Evolutionary conservation across 2,797 vertebrate species (phyloP), one percentile per base, ranked within the genome.

Genomic region (Acridotheres tristis): DNA sequence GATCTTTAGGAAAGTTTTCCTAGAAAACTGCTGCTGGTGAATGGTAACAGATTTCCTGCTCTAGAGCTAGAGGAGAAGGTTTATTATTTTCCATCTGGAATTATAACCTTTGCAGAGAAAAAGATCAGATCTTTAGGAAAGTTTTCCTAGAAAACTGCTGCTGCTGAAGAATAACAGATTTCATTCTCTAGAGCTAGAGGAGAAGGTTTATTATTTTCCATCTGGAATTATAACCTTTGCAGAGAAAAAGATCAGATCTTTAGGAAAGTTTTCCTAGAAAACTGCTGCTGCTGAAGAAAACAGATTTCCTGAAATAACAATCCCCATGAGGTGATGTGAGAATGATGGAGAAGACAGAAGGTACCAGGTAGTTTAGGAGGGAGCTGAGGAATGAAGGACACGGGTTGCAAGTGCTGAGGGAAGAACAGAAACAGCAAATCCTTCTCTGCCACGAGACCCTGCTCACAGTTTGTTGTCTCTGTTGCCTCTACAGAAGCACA

Each of bases 401-500:
- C 2, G 2, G 21, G 43, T 54, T 72, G 26, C 6, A 47, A 43
- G 30, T n/a, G 25, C 34, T 81, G 47, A 62, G 40, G 38, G 59
- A 55, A 19, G 74, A 26, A 6, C 22, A 75, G 73, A n/a, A 89
- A 20, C 13, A 34, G 8, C 25, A 66, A n/a, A 40, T 61, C 16
- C 47, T 54, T 42, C 69, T 66, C 25, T 50, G 13, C 43, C 34
- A 13, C 1, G 12, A 75, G 67, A 3, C 9, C 29, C 12, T 36
- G 29, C 1, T 34, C 22, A 54, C 73, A 57, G 9, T 9, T 27
- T 30, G 5, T 11, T 36, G 65, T 71, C 36, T 34, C 5, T 57
- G 40, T 18, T 91, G 45, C 88, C 67, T 22, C 23, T 2, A 9
- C 95, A 99, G 99, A 80, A 99, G 98, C 86, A 98, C 98, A 19